Conservation (phyloP, 2,113 vertebrate species). For the Lucifuga dentata region DNA sequence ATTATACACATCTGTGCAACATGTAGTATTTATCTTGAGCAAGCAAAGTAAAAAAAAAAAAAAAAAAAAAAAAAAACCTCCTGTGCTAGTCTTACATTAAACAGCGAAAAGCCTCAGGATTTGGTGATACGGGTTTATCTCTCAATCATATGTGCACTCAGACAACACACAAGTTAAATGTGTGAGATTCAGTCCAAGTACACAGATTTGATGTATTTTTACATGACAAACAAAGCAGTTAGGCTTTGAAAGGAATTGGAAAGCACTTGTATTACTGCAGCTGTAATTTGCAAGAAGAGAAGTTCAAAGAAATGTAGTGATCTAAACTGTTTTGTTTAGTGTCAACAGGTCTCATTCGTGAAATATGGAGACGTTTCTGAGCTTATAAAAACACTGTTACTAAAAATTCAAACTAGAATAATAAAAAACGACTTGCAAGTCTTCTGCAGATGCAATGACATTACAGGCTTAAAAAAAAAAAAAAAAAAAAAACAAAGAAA, state of each 20-base stretch:
- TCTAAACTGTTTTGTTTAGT: too few relatives aligned
- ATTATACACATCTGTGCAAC: constrained; percentile 22
- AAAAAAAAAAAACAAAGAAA: too few relatives aligned
- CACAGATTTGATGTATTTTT: constrained; percentile 43
- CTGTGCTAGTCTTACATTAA: too few relatives aligned
- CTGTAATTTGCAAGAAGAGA: constrained; percentile 37
- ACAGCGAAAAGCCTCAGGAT: too few relatives aligned
- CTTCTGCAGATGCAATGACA: too few relatives aligned
- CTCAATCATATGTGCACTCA: not conserved
- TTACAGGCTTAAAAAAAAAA: too few relatives aligned
- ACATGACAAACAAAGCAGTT: constrained; percentile 45
- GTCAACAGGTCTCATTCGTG: too few relatives aligned
- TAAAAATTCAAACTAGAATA: too few relatives aligned
- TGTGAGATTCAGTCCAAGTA: constrained; percentile 14
- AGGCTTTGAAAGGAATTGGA: constrained; percentile 41
- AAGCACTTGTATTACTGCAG: constrained; percentile 14
- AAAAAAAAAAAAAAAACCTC: too few relatives aligned
- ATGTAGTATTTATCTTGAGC: constrained; percentile 39
- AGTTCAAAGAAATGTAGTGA: not conserved
- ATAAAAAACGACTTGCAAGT: too few relatives aligned
- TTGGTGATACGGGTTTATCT: not conserved
- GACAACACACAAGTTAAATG: not conserved
- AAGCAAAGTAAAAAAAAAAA: constrained; percentile 22
- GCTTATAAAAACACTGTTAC: too few relatives aligned
- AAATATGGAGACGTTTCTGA: too few relatives aligned